phyloP scores from a whole-genome alignment of 2,888 invertebrate species.

The Camptogramma bilineatum region DNA sequence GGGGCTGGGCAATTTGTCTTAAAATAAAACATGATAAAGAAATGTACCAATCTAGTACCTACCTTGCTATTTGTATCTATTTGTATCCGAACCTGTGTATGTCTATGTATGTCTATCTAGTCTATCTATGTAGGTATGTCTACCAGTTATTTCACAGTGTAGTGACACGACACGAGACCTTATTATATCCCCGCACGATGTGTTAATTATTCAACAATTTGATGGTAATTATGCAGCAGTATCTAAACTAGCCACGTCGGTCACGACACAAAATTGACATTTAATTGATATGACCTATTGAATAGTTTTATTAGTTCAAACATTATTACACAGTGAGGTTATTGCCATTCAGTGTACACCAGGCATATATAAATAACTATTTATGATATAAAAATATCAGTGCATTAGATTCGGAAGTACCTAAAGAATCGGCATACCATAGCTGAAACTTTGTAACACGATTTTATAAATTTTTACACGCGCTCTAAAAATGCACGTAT shows the following conservation, averaged over 20 bases:
- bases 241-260: constrained; percentile 6
- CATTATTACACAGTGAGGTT: not conserved
- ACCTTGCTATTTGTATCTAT: no score
- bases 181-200: constrained; percentile 4
- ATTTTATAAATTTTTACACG: no score
- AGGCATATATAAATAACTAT: not conserved
- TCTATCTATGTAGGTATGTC: not conserved
- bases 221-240: not conserved
- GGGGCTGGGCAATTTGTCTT: no score
- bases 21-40: no score
- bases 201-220: constrained; percentile 8
- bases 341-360: not conserved
- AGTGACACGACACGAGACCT: not conserved
- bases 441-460: no score
- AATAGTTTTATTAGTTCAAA: not conserved
- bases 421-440: no score
- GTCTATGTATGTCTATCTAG: no score
- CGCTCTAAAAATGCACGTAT: no score
- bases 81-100: no score
- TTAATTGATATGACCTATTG: constrained; percentile 1
- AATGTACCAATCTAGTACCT: no score
- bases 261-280: constrained; percentile 5
- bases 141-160: not conserved
- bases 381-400: not conserved
- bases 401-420: no score